Evolutionary conservation across 1,140 invertebrate species (phyloP).

Genomic region (Panagrolaimus sp.): DNA sequence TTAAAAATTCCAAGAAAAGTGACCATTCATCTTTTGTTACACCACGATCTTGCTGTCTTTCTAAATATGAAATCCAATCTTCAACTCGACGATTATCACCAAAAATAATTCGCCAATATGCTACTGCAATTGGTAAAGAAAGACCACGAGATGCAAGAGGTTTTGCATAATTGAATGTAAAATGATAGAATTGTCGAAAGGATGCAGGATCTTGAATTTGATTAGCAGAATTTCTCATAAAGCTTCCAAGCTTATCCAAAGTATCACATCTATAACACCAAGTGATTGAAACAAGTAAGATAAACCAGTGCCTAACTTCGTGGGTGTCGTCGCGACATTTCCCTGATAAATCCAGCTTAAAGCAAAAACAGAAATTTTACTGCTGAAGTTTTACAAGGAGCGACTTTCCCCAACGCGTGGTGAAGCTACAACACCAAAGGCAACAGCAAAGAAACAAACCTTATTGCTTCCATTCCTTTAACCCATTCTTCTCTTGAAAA

Average conservation of each 20-base stretch:
- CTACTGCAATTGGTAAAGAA: conserved; percentile 75
- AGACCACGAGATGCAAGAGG: conserved; percentile 84
- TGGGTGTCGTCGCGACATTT: no score
- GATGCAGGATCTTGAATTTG: conserved; percentile 79
- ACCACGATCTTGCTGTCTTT: conserved; percentile 71
- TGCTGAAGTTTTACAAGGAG: no score
- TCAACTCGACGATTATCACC: neutral
- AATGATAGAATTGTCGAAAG: conserved; percentile 97
- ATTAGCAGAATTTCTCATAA: conserved; percentile 74
- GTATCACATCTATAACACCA: conserved; percentile 61
- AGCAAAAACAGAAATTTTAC: no score
- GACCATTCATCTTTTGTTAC: conserved; percentile 80
- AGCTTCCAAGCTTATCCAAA: conserved; percentile 80
- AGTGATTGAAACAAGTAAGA: conserved; percentile 15
- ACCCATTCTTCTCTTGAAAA: conserved; percentile 91
- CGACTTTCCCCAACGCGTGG: no score
- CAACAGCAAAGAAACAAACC: conserved; percentile 63
- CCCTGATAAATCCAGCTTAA: no score
- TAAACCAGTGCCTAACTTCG: no score
- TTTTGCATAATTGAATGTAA: conserved; percentile 95
- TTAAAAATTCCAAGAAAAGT: conserved; percentile 86
- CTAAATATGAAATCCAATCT: neutral
- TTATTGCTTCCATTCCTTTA: conserved; percentile 81
- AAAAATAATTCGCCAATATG: neutral
- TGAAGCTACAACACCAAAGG: no score